Evolutionary conservation across 1,140 invertebrate species (phyloP), one percentile per base, ranked within the genome.

Genomic region (Micrasema minimum): DNA sequence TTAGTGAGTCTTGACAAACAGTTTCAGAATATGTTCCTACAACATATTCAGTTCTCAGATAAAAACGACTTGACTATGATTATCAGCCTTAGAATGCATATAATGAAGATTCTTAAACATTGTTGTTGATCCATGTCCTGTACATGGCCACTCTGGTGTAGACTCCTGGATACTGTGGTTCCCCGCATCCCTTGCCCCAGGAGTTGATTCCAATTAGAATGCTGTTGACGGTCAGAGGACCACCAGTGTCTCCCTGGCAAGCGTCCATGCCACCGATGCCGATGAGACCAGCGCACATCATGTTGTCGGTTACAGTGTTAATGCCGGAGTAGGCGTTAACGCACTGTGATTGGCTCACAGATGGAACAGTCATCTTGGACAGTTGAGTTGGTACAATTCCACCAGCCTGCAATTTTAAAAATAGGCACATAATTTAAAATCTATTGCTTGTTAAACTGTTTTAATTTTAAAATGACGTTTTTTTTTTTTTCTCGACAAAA

Each of bases 241-340:
- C 87, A 16, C 88, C 88, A 2, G 86, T 87, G 72, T 89, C 88
- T 0, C 88, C 87, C 67, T 83, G 83, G 66, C 87, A 88, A 1
- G 82, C 85, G 46, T 84, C 83, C 0, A 80, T 76, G 0, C 81
- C 81, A 9, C 80, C 81, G 4, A 79, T 62, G 37, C 83, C 81
- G 37, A 67, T 26, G 14, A 57, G 50, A 10, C 91, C 91, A 55
- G 92, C 91, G 77, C 92, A 94, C 16, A 92, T 78, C 88, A 92
- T 91, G 9, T 87, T 88, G 6, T 87, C 78, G 1, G 87, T 87
- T 26, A 93, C 84, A 0, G 68, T 7, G 5, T 76, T 77, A 3
- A 76, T 20, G 0, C 20, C 35, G 26, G 67, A 23, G 14, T 81
- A 77, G 18, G 80, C 71, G 2, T 72, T 23, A 4, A 70, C 70